phyloP scores from a whole-genome alignment of 1,140 invertebrate genomes.

The Drosophila hydei region DNA sequence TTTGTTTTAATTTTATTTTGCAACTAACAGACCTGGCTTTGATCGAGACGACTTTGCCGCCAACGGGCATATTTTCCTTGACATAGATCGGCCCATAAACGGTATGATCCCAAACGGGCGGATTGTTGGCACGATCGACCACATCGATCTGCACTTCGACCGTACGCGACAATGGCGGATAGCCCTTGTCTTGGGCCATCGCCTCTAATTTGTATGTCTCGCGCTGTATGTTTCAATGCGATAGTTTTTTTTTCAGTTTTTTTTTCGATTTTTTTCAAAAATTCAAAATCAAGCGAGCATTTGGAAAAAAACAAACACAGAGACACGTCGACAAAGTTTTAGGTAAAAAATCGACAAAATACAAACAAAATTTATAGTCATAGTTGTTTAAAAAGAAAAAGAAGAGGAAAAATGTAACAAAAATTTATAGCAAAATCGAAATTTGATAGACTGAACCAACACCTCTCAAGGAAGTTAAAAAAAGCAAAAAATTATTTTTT shows the following conservation, averaged over 20 bases:
- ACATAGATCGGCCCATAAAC: constrained; percentile 98
- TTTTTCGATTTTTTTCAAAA: constrained; percentile 48
- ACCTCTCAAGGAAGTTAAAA: constrained; percentile 24
- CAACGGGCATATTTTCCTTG: constrained; percentile 98
- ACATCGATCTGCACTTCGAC: constrained; percentile 99
- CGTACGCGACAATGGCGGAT: constrained; percentile 95
- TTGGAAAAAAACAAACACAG: constrained; percentile 38
- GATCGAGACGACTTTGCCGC: constrained; percentile 97
- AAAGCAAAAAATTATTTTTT: constrained; percentile 20
- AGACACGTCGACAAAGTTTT: constrained; percentile 57
- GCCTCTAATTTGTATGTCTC: constrained; percentile 98
- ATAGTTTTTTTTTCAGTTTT: constrained; percentile 26
- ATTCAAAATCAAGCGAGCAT: constrained; percentile 74
- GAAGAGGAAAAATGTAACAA: no score
- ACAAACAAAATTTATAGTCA: constrained; percentile 58
- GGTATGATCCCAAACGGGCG: constrained; percentile 97
- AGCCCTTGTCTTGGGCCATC: constrained; percentile 98
- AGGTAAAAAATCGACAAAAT: constrained; percentile 68
- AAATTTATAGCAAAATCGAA: no score
- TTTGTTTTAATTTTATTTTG: constrained; percentile 46
- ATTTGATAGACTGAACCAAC: constrained; percentile 33
- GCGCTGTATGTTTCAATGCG: constrained; percentile 88
- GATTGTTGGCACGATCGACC: constrained; percentile 98
- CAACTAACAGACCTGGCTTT: constrained; percentile 95
- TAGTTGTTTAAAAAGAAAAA: constrained; percentile 22